A percentile compares a stretch with the other conserved stretches of the same genome.
Conservation (phyloP, 2,888 invertebrate genomes). For the Nesidiocoris tenuis region DNA sequence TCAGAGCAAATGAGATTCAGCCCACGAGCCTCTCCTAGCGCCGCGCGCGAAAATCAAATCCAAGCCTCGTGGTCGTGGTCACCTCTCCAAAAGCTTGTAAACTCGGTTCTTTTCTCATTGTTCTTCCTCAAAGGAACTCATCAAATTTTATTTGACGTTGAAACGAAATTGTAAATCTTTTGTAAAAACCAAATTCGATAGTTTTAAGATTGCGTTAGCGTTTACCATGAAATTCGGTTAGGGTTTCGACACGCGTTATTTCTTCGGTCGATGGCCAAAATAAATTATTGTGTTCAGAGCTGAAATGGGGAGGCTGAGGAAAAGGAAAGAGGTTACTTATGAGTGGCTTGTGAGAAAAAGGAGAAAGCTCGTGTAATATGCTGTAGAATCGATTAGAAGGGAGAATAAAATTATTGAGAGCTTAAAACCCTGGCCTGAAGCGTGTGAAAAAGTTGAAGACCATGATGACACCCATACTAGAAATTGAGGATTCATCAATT, state of each 20-base stretch:
- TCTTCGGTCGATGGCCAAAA: too few relatives aligned
- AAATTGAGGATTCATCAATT: too few relatives aligned
- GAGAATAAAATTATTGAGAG: too few relatives aligned
- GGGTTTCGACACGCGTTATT: too few relatives aligned
- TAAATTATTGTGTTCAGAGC: too few relatives aligned
- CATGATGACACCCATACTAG: too few relatives aligned
- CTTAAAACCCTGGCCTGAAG: too few relatives aligned
- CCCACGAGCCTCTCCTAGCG: slow-evolving; percentile 28
- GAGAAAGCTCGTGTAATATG: background rate
- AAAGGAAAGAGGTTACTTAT: background rate
- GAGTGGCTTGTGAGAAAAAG: background rate
- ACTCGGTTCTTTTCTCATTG: background rate
- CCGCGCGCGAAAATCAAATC: slow-evolving; percentile 31
- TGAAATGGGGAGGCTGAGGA: background rate
- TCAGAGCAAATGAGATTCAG: slow-evolving; percentile 45
- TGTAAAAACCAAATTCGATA: background rate
- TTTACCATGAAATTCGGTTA: too few relatives aligned
- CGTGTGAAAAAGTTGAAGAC: too few relatives aligned
- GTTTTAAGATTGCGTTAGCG: background rate
- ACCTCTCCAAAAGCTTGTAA: slow-evolving; percentile 13
- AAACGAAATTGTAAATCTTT: background rate
- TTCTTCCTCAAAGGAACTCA: background rate
- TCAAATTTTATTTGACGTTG: background rate
- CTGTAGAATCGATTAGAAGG: background rate
- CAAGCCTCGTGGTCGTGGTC: background rate